Base-by-base conservation (phyloP, 1,140 invertebrate species). In the Caenorhabditis remanei region DNA sequence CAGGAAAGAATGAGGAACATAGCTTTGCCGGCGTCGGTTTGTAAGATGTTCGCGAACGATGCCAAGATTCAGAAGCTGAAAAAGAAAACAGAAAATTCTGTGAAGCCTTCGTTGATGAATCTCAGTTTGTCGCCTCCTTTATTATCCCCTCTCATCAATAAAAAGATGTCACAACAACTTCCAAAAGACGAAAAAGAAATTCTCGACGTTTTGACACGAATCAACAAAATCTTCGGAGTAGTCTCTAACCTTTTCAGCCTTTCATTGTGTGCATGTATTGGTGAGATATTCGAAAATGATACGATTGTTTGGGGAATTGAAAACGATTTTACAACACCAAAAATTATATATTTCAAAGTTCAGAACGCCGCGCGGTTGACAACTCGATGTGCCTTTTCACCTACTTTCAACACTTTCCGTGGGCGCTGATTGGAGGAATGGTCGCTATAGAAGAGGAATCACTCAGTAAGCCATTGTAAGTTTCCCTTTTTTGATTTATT, bases 371-470 rank as follows among this genome's bases (percentile, higher is more conserved):
- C 8, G 53, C 50, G 8, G n/a, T n/a, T 50, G 71, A 79, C n/a
- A 50, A 79, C 21, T 21, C 46, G 19, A 79, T n/a, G 46, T 79
- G 71, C 40, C 46, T 79, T 5, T 79, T 79, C 71, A 79, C 71
- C 46, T 50, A 79, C 46, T 53, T 79, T 11, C 19, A 79, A 24
- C 40, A 24, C 11, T 53, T 79, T 21, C 71, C 71, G n/a, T 79
- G 71, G 71, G 21, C 71, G 46, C 11, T 79, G 46, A 24, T 41
- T n/a, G 71, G 71, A n/a, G 71, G 71, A 50, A 79, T 79, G 46
- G 14, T 53, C 3, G 1, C 11, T 0, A 50, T 79, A 5, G 46
- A 48, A 46, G 41, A 19, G 11, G 19, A 8, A 19, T 40, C 43
- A 19, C 9, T 53, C 21, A 79, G 8, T 21, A 79, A 79, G 8